Evolutionary conservation across 2,797 vertebrate genomes (phyloP).

Genomic region (Choloepus didactylus): DNA sequence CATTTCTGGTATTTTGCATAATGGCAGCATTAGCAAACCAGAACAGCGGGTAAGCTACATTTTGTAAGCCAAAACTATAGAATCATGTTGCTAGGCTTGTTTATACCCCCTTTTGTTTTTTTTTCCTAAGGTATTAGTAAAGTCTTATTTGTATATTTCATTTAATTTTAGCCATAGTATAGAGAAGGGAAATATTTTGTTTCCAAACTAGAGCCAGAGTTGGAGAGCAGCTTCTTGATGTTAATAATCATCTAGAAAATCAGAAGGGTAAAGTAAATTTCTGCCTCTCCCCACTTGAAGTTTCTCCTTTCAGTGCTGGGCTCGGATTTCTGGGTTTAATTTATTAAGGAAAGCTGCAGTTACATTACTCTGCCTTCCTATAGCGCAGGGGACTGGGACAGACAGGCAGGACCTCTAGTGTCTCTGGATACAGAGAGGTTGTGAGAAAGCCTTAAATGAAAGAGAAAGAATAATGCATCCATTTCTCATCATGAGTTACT

Average conservation of each 20-base stretch:
- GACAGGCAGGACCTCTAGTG: background rate
- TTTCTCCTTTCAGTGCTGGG: background rate
- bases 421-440: background rate
- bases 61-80: background rate
- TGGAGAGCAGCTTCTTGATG: background rate
- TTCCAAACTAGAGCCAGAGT: background rate
- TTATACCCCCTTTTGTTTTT: background rate
- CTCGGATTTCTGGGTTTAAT: background rate
- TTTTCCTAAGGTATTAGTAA: background rate
- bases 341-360: background rate
- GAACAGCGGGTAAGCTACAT: background rate
- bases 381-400: background rate
- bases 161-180: background rate
- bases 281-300: background rate
- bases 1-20: no score
- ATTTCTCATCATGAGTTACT: background rate
- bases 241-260: background rate
- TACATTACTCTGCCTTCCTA: background rate
- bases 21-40: no score
- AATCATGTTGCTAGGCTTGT: background rate
- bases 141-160: background rate
- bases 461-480: background rate
- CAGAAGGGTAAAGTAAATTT: background rate
- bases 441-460: background rate
- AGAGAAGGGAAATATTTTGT: constrained; percentile 6